phyloP scores from a whole-genome alignment of 2,113 vertebrate species.

The Aspiorhynchus laticeps region DNA sequence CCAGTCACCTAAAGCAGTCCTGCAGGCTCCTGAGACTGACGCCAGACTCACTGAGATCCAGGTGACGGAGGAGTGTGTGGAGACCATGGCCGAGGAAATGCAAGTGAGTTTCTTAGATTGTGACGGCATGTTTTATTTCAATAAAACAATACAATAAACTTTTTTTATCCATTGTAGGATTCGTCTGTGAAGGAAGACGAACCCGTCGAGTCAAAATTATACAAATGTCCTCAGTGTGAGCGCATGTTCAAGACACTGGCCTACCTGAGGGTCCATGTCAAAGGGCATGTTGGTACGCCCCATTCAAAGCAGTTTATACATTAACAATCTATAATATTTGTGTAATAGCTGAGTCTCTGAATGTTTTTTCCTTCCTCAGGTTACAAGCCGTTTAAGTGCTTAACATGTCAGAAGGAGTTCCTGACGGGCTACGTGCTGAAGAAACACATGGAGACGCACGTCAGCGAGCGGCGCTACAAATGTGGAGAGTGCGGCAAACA shows the following conservation, averaged over 20 bases:
- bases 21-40: conserved; percentile 63
- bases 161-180: conserved; percentile 63
- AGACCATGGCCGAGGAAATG: conserved; percentile 73
- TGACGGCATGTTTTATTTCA: background rate
- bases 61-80: conserved; percentile 78
- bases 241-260: conserved; percentile 83
- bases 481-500: conserved; percentile 97
- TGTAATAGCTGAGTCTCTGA: background rate
- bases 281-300: conserved; percentile 85
- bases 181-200: conserved; percentile 60
- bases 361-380: conserved; percentile 68
- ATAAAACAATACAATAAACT: background rate
- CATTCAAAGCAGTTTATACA: background rate
- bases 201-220: conserved; percentile 63
- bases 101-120: conserved; percentile 65
- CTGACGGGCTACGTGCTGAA: conserved; percentile 92
- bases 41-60: conserved; percentile 72
- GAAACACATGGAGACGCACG: conserved; percentile 93
- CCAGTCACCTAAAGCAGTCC: conserved; percentile 65
- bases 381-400: conserved; percentile 87
- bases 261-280: conserved; percentile 87
- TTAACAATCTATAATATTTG: background rate
- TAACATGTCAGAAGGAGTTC: conserved; percentile 91
- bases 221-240: conserved; percentile 86
- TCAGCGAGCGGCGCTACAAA: conserved; percentile 90